Conservation (phyloP, 1,140 invertebrate species). For the Nasonia giraulti region DNA sequence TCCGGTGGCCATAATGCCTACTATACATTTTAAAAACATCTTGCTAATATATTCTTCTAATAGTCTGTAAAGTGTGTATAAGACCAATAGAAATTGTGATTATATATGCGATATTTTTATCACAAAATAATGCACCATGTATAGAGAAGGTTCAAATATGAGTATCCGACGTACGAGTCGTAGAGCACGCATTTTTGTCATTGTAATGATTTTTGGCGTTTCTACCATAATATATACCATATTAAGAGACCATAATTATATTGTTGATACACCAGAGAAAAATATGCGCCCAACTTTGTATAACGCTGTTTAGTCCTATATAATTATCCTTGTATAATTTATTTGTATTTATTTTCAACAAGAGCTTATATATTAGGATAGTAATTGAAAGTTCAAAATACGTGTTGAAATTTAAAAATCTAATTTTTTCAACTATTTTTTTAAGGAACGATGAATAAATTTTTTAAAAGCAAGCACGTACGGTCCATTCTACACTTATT, state of each 20-base stretch:
- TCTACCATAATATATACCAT: neutral
- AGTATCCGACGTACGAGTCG: neutral
- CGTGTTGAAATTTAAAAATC: constrained; percentile 49
- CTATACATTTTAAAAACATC: constrained; percentile 27
- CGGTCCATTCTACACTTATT: too few relatives aligned
- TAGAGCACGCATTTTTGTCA: constrained; percentile 26
- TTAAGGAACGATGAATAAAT: constrained; percentile 50
- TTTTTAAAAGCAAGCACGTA: constrained; percentile 13
- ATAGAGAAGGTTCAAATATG: neutral
- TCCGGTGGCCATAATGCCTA: neutral
- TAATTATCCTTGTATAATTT: constrained; percentile 48
- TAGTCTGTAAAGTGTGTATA: neutral
- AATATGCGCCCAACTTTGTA: neutral
- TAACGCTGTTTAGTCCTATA: constrained; percentile 28
- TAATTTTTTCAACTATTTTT: constrained; percentile 56
- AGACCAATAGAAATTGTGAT: constrained; percentile 38
- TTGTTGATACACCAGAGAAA: constrained; percentile 36
- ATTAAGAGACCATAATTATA: neutral
- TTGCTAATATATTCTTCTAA: neutral
- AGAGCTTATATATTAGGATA: constrained; percentile 52
- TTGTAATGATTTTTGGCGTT: constrained; percentile 34
- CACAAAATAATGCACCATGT: neutral
- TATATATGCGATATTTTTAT: constrained; percentile 12
- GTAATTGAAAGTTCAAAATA: constrained; percentile 41
- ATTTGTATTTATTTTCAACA: constrained; percentile 54